A percentile compares a stretch with the other conserved stretches of the same genome.
Evolutionary conservation across 2,888 invertebrate genomes (phyloP).

Genomic region (Atrina japonica): DNA sequence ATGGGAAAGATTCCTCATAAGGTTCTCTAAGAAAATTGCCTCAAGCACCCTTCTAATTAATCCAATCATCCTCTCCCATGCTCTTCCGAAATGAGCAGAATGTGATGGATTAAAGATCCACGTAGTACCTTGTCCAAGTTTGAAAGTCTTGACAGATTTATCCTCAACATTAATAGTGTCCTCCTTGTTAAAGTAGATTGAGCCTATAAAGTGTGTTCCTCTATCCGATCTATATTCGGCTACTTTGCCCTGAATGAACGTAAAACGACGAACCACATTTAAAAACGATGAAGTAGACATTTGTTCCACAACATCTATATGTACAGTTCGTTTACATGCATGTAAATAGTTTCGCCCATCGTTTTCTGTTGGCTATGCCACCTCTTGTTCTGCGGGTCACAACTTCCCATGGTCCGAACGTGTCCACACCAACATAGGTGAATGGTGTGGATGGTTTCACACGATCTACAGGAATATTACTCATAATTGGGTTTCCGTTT

Average conservation of each 20-base stretch:
- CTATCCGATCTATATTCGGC: conserved; percentile 32
- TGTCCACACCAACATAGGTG: conserved; percentile 46
- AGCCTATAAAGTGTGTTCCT: conserved; percentile 45
- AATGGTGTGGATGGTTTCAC: conserved; percentile 41
- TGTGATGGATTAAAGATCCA: conserved; percentile 40
- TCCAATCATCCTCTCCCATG: conserved; percentile 48
- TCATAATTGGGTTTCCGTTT: conserved; percentile 28
- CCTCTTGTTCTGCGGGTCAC: conserved; percentile 36
- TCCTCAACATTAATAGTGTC: conserved; percentile 36
- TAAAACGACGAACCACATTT: conserved; percentile 37
- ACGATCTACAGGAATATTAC: conserved; percentile 37
- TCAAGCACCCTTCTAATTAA: conserved; percentile 39
- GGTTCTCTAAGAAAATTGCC: conserved; percentile 16
- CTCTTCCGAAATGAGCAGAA: conserved; percentile 39
- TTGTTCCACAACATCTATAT: conserved; percentile 48
- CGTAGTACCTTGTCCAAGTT: neutral
- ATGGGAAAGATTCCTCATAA: conserved; percentile 31
- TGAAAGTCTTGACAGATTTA: conserved; percentile 13
- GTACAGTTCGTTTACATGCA: conserved; percentile 43
- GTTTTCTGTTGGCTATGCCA: conserved; percentile 35
- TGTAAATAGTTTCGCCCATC: conserved; percentile 52
- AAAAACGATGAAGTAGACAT: conserved; percentile 41
- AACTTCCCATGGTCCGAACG: conserved; percentile 46
- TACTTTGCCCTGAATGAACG: conserved; percentile 33
- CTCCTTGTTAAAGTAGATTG: neutral